A percentile compares a stretch with the other conserved stretches of the same genome.
Evolutionary conservation across 2,888 invertebrate genomes (phyloP).

Genomic region (Campoplex nolae): DNA sequence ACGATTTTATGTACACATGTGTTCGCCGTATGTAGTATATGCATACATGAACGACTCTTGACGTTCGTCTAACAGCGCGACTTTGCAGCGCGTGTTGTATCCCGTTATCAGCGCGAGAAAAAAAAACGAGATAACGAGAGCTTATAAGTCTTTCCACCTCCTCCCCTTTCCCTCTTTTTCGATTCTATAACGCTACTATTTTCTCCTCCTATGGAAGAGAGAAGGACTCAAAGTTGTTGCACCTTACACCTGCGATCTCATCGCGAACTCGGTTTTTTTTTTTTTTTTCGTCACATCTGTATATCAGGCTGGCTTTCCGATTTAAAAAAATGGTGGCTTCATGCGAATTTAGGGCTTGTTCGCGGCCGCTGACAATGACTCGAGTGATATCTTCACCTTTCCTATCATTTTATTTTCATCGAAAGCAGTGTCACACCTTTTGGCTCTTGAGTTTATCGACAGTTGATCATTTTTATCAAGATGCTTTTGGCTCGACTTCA

Average conservation of each 20-base stretch:
- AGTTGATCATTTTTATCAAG: background rate
- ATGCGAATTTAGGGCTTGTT: background rate
- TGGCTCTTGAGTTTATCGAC: background rate
- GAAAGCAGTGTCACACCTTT: background rate
- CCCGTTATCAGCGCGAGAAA: slow-evolving; percentile 17
- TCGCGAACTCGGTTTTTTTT: background rate
- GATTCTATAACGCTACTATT: slow-evolving; percentile 33
- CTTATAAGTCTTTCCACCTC: slow-evolving; percentile 36
- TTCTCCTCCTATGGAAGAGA: background rate
- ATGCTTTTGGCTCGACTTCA: background rate
- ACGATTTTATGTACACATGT: background rate
- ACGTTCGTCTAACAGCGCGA: slow-evolving; percentile 55
- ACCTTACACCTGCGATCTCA: background rate
- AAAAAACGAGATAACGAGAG: slow-evolving; percentile 48
- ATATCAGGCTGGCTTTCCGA: background rate
- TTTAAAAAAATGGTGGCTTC: background rate
- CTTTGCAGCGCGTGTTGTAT: slow-evolving; percentile 64
- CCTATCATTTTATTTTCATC: background rate
- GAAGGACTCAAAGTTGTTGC: slow-evolving; percentile 7
- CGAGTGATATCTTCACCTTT: background rate
- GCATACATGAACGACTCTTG: slow-evolving; percentile 10
- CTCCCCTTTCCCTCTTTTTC: slow-evolving; percentile 43
- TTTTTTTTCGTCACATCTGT: background rate
- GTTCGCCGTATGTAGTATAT: slow-evolving; percentile 23
- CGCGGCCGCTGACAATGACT: background rate